Percentiles rank a stretch among this genome's conserved stretches.
Evolutionary conservation across 2,797 vertebrate species (phyloP).

Genomic region (Danio aesculapii): DNA sequence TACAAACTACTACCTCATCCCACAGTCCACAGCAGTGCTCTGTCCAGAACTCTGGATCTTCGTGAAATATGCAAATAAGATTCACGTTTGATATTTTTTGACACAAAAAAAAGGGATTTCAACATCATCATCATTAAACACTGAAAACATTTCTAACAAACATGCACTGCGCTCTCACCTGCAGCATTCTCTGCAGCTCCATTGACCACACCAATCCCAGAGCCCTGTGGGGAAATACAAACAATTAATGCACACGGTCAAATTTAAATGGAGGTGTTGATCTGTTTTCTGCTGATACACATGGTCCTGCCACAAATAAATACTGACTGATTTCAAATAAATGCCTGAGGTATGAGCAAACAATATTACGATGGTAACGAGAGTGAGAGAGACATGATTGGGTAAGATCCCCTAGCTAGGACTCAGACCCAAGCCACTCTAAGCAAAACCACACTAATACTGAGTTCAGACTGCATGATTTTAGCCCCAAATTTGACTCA

Average conservation of each 20-base stretch:
- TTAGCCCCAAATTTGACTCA: too few relatives aligned
- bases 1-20: conserved; percentile 99
- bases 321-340: conserved; percentile 30
- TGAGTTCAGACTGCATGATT: too few relatives aligned
- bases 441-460: too few relatives aligned
- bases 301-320: conserved; percentile 14
- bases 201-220: conserved; percentile 81
- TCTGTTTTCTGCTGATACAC: background rate
- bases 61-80: background rate
- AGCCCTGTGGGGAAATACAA: conserved; percentile 73
- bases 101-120: background rate
- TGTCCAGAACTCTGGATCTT: background rate
- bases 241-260: background rate
- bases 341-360: background rate
- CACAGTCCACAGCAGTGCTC: conserved; percentile 75
- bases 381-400: too few relatives aligned
- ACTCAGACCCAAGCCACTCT: too few relatives aligned
- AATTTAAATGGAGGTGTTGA: background rate
- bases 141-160: background rate
- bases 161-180: conserved; percentile 75
- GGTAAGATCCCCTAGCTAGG: too few relatives aligned
- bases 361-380: too few relatives aligned
- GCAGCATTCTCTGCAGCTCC: conserved; percentile 83
- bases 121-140: background rate
- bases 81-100: background rate